Evolutionary conservation across 2,113 vertebrate genomes (phyloP), one percentile per base, ranked within the genome.

Genomic region (Gobius niger): DNA sequence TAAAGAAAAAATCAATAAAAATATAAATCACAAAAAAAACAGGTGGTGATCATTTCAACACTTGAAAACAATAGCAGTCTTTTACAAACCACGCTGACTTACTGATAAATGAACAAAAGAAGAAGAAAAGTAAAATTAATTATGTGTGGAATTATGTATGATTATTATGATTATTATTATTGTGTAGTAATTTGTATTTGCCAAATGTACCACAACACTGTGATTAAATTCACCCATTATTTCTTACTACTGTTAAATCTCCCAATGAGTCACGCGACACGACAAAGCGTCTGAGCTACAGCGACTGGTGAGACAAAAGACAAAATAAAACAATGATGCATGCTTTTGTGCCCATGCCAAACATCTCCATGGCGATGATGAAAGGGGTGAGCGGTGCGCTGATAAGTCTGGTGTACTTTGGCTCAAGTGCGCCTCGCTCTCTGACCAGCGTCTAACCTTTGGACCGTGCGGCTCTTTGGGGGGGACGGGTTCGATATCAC

Each of bases 401-500:
- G 46, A 42, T 73, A 47, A 9, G 52, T 61, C 52, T 14, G 67
- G 6, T n/a, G 15, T 44, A 16, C 44, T 60, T 24, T 7, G 57
- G 40, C 41, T 67, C 44, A 52, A 1, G 4, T 68, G 7, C 19
- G 63, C 51, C 59, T 19, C 63, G 16, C n/a, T 9, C 47, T 44
- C 50, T 63, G 60, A 70, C 70, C 80, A 73, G 18, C 7, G 14
- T 47, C 64, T 79, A 74, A 79, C 72, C 78, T 78, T 72, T 63
- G 44, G 54, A 54, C 60, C 59, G 44, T 47, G 47, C n/a, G 44
- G 44, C 47, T 76, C 70, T 11, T 11, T 3, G 24, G 24, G 24
- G 10, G 44, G 56, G 50, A 71, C 40, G 34, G 49, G 19, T 67
- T 77, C 75, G 18, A 76, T 75, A 73, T 87, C 66, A 46, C 82